Percentiles rank a stretch among this genome's conserved stretches.
These are phyloP conservation scores for Diadema setosum DNA, from an alignment of 35 echinoderm and acorn worm species.

Conservation along the genomic window DNA sequence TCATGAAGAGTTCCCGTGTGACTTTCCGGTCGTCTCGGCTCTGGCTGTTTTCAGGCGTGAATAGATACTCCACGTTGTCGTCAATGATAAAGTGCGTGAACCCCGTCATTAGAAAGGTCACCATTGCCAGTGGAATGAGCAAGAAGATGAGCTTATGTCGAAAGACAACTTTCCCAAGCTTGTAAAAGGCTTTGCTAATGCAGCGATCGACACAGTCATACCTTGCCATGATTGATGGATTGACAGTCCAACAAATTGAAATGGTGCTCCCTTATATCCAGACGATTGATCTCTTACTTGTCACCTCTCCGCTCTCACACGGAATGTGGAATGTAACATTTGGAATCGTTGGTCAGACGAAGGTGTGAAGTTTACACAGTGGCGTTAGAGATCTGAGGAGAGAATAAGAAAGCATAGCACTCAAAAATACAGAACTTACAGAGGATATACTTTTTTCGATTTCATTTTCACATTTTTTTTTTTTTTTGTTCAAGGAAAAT, in stretches of 20 bases:
- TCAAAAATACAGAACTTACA: too few species aligned
- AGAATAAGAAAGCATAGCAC: not conserved
- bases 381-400: not conserved
- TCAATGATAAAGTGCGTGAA: constrained; percentile 40
- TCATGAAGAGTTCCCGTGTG: constrained; percentile 26
- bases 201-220: constrained; percentile 75
- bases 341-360: not conserved
- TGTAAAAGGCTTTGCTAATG: constrained; percentile 70
- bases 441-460: too few species aligned
- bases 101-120: not conserved
- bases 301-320: not conserved
- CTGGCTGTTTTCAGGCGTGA: constrained; percentile 58
- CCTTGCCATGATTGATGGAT: constrained; percentile 37
- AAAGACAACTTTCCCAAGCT: constrained; percentile 59
- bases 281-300: too few species aligned
- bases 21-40: constrained; percentile 26
- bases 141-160: constrained; percentile 67
- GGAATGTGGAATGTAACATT: not conserved
- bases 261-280: not conserved
- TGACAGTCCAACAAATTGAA: not conserved
- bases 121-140: constrained; percentile 1
- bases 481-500: too few species aligned
- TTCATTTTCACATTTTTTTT: too few species aligned
- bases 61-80: constrained; percentile 67
- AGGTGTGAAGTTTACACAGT: not conserved